A percentile compares a stretch with the other conserved stretches of the same genome.
phyloP scores from a whole-genome alignment of 1,140 invertebrate genomes.

The Parapsyche elsis region DNA sequence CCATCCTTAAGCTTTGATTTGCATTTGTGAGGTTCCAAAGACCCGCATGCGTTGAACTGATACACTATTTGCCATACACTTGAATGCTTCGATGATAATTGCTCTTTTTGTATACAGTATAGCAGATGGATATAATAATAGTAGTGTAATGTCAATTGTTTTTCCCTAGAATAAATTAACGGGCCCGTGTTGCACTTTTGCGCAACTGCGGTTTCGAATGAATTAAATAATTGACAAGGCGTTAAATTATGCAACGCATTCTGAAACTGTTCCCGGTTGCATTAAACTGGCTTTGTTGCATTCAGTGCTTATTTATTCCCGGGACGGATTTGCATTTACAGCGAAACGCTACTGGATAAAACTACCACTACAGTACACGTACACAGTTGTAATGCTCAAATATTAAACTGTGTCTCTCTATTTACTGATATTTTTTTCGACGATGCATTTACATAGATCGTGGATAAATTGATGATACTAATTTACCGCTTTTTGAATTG shows the following conservation, averaged over 20 bases:
- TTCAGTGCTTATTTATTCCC: constrained; percentile 16
- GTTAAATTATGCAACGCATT: constrained; percentile 49
- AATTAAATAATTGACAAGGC: constrained; percentile 49
- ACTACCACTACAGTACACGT: not conserved
- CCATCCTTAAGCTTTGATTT: no score
- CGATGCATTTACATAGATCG: not conserved
- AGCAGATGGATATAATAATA: no score
- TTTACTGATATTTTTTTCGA: no score
- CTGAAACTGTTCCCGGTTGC: not conserved
- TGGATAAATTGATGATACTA: not conserved
- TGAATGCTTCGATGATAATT: constrained; percentile 43
- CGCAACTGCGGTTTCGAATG: not conserved
- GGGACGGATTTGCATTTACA: constrained; percentile 30
- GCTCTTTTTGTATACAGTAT: no score
- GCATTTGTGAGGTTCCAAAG: not conserved
- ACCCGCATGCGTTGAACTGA: not conserved
- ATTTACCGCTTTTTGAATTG: not conserved
- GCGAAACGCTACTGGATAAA: not conserved
- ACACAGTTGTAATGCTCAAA: not conserved
- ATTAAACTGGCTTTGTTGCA: constrained; percentile 41
- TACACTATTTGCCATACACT: constrained; percentile 41
- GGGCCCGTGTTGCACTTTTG: not conserved
- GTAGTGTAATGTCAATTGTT: constrained; percentile 11
- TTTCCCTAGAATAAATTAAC: not conserved
- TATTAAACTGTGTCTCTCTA: no score